These are phyloP conservation scores for Sterna hirundo DNA, from an alignment of 2,113 vertebrate species.

Conservation along the genomic window DNA sequence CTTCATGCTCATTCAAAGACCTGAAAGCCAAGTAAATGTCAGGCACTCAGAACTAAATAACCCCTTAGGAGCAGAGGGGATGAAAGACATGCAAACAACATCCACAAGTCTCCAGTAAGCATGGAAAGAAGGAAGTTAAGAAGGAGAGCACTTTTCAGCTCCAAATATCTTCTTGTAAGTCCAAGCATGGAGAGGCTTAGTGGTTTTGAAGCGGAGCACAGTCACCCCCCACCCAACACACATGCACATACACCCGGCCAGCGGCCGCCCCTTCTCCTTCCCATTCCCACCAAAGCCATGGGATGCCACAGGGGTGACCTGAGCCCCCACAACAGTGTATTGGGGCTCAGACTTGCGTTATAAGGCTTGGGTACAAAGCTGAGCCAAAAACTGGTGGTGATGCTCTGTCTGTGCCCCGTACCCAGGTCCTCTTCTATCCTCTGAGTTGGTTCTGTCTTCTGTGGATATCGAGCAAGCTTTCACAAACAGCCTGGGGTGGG, in stretches of 20 bases:
- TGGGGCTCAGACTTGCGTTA: not conserved
- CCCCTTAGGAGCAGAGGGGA: not conserved
- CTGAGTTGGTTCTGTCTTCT: not conserved
- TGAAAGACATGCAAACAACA: not conserved
- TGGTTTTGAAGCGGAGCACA: not conserved
- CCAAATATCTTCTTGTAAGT: not conserved
- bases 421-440: not conserved
- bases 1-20: not conserved
- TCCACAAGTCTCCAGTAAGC: not conserved
- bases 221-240: not conserved
- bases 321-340: fast-evolving
- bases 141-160: not conserved
- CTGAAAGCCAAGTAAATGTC: not conserved
- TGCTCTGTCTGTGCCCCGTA: fast-evolving
- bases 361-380: not conserved
- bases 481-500: not conserved
- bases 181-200: not conserved
- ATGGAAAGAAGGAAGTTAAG: not conserved
- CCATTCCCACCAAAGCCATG: not conserved
- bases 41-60: not conserved
- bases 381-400: not conserved
- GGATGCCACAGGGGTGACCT: not conserved
- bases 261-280: not conserved
- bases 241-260: fast-evolving
- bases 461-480: fast-evolving